Evolutionary conservation across 35 echinoderm and acorn worm genomes (phyloP).

Genomic region (Ophioderma brevispina): DNA sequence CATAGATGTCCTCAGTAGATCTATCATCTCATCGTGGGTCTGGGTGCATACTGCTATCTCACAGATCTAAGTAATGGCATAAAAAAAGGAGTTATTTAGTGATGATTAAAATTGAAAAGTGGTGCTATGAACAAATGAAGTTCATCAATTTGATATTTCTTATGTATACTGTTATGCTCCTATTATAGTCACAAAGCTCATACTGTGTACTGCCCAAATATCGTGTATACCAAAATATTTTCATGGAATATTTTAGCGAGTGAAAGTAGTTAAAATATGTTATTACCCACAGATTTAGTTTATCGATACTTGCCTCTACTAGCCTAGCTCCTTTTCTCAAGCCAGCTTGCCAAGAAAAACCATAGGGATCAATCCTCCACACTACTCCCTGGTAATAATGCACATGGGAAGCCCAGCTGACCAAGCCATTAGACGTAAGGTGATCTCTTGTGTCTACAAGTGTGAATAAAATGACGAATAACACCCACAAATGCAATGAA

Average conservation of each 20-base stretch:
- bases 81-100: too few species aligned
- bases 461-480: slow-evolving; percentile 9
- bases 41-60: slow-evolving; percentile 97
- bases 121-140: too few species aligned
- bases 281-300: too few species aligned
- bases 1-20: slow-evolving; percentile 90
- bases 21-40: slow-evolving; percentile 98
- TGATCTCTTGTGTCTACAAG: slow-evolving; percentile 94
- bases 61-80: slow-evolving; percentile 86
- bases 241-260: too few species aligned
- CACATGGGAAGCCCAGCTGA: slow-evolving; percentile 93
- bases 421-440: slow-evolving; percentile 82
- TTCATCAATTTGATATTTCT: too few species aligned
- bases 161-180: too few species aligned
- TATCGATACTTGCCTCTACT: slow-evolving; percentile 72
- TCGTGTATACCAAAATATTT: too few species aligned
- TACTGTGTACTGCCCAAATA: too few species aligned
- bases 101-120: too few species aligned
- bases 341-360: slow-evolving; percentile 93
- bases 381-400: slow-evolving; percentile 93
- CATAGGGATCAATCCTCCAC: slow-evolving; percentile 94
- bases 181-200: too few species aligned
- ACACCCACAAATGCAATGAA: background rate
- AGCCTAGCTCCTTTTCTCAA: slow-evolving; percentile 93
- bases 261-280: too few species aligned